These are phyloP conservation scores for Cryptops parisi DNA, from an alignment of 2,888 invertebrate species.

Conservation along the genomic window DNA sequence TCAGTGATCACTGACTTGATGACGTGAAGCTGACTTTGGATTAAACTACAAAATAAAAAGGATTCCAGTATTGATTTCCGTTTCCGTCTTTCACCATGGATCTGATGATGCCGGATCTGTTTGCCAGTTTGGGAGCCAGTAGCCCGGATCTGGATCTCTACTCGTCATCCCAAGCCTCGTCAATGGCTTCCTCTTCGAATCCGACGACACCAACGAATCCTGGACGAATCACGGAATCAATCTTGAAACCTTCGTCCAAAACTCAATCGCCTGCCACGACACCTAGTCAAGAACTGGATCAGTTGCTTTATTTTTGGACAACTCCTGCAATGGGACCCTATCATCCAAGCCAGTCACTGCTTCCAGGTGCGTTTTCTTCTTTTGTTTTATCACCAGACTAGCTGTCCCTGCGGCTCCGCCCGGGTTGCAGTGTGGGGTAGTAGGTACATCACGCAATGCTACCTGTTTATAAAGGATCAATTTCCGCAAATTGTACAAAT, in stretches of 20 bases:
- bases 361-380: conserved; percentile 9
- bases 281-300: conserved; percentile 8
- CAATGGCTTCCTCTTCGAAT: conserved; percentile 7
- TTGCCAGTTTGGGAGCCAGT: conserved; percentile 6
- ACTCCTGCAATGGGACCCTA: conserved; percentile 3
- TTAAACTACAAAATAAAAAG: no score
- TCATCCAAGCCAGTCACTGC: conserved; percentile 2
- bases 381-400: not conserved
- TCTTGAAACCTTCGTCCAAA: not conserved
- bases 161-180: conserved; percentile 2
- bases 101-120: conserved; percentile 11
- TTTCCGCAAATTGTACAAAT: no score
- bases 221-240: not conserved
- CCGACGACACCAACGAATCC: conserved; percentile 4
- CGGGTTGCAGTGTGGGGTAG: not conserved
- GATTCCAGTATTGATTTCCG: no score
- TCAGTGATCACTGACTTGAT: no score
- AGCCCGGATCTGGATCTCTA: conserved; percentile 10
- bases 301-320: conserved; percentile 12
- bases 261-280: conserved; percentile 7
- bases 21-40: no score
- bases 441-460: no score
- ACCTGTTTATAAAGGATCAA: no score
- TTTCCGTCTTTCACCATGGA: no score
- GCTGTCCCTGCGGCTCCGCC: not conserved